Base-by-base conservation (phyloP, 1,140 invertebrate species). In the Copidosoma floridanum region DNA sequence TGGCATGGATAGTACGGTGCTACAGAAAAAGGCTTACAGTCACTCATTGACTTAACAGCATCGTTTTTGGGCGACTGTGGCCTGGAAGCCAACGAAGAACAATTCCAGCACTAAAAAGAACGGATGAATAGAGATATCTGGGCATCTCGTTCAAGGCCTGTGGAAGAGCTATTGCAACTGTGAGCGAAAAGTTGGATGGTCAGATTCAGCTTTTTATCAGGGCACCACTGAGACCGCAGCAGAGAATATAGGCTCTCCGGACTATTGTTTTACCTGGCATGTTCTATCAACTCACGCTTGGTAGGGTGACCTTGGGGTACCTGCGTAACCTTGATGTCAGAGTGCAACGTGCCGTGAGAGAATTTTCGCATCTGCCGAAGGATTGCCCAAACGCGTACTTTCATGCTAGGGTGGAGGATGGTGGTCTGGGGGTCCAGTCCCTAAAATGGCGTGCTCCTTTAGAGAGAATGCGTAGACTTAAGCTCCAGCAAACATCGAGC, bases 351-450 rank as follows among this genome's bases (percentile, higher is more conserved):
- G 11, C 12, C n/a, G n/a, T n/a, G n/a, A 18, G 50, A 24, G 35
- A 26, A 16, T 64, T 56, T 56, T 48, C 60, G 1, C 38, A 55
- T 20, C 57, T 64, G 21, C 62, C 57, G 10, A 4, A 41, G n/a
- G 62, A 64, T 35, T n/a, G 21, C 27, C 56, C 62, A 2, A 48
- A 47, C 26, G 62, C 56, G 8, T 52, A 60, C 38, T 11, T 64
- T 24, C 62, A 64, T 29, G 20, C 62, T 12, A 14, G 16, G 8
- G 14, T 64, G 12, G 21, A 18, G 6, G 37, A 58, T 27, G 62
- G 62, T 0, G 57, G 62, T 4, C 51, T 64, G n/a, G 57, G 62
- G 3, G 24, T 59, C 3, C 65, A 44, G 5, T 37, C 56, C 10
- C 5, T 37, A 3, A 3, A 32, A 2, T 58, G 44, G 44, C 5